These are phyloP conservation scores for Mactra quadrangularis DNA, from an alignment of 1,140 invertebrate species.

Conservation along the genomic window DNA sequence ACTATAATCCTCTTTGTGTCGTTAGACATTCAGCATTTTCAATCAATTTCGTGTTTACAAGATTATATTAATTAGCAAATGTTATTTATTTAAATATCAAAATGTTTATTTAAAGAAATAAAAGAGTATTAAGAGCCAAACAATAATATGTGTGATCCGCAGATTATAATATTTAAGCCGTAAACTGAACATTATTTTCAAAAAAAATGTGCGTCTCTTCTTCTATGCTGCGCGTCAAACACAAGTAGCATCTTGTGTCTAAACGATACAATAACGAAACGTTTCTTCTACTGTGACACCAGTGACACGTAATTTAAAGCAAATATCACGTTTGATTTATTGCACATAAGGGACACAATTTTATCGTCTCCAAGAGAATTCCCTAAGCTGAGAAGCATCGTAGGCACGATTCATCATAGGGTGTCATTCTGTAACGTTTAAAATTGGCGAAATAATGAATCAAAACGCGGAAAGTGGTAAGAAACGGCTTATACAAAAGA, in stretches of 20 bases:
- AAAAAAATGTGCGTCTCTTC: too few relatives aligned
- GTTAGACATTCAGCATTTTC: too few relatives aligned
- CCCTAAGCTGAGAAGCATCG: constrained; percentile 23
- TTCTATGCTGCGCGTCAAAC: too few relatives aligned
- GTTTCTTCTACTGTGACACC: constrained; percentile 33
- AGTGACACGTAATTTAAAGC: constrained; percentile 64
- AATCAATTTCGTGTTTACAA: too few relatives aligned
- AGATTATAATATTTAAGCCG: too few relatives aligned
- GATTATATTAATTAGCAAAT: too few relatives aligned
- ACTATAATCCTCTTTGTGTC: too few relatives aligned
- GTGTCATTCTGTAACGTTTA: constrained; percentile 59
- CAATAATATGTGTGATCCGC: too few relatives aligned
- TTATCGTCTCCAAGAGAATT: constrained; percentile 35
- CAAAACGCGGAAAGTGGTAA: constrained; percentile 48
- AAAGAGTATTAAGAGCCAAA: too few relatives aligned
- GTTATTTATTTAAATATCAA: too few relatives aligned
- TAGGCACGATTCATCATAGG: constrained; percentile 51
- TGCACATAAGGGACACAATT: constrained; percentile 51
- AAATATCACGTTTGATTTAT: constrained; percentile 61
- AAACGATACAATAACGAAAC: constrained; percentile 33
- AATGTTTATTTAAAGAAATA: too few relatives aligned
- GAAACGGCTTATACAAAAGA: constrained; percentile 21
- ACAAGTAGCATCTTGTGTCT: neutral
- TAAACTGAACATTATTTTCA: too few relatives aligned
- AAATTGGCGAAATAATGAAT: constrained; percentile 64